A percentile compares a stretch with the other conserved stretches of the same genome.
These are phyloP conservation scores for Dryas iulia DNA, from an alignment of 1,140 invertebrate species.

Conservation along the genomic window DNA sequence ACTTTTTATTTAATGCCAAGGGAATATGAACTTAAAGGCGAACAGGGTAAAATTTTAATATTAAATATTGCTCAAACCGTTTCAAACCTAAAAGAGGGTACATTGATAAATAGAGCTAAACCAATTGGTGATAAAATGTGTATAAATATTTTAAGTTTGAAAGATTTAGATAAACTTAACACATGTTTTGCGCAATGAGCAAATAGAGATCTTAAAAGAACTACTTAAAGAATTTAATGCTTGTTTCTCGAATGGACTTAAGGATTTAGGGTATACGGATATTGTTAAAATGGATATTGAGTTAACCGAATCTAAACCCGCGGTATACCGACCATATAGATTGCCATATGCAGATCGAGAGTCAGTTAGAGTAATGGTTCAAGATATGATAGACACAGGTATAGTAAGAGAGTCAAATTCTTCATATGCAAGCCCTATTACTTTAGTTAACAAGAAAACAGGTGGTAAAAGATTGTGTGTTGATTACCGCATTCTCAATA, in stretches of 20 bases:
- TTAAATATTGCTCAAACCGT: too few species aligned
- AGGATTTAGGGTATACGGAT: slow-evolving; percentile 11
- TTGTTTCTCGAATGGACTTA: slow-evolving; percentile 15
- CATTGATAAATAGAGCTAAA: too few species aligned
- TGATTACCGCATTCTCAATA: slow-evolving; percentile 24
- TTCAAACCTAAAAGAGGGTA: too few species aligned
- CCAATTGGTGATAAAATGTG: too few species aligned
- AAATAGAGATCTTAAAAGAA: background rate
- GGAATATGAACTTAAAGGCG: background rate
- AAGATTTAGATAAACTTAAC: too few species aligned
- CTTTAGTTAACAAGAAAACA: slow-evolving; percentile 25
- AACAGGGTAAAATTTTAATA: too few species aligned
- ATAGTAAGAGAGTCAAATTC: slow-evolving; percentile 23
- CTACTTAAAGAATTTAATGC: slow-evolving; percentile 8
- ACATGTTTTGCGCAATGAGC: too few species aligned
- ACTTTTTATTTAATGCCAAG: too few species aligned
- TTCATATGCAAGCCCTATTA: slow-evolving; percentile 20
- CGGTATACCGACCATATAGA: slow-evolving; percentile 16
- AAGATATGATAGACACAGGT: slow-evolving; percentile 17
- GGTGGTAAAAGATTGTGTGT: slow-evolving; percentile 24
- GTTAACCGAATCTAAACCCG: slow-evolving; percentile 7
- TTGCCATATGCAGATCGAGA: slow-evolving; percentile 7
- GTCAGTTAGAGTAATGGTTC: slow-evolving; percentile 7
- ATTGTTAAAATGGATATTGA: slow-evolving; percentile 12
- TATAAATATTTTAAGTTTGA: too few species aligned